phyloP scores from a whole-genome alignment of 2,113 vertebrate species.

The Oncorhynchus mykiss region DNA sequence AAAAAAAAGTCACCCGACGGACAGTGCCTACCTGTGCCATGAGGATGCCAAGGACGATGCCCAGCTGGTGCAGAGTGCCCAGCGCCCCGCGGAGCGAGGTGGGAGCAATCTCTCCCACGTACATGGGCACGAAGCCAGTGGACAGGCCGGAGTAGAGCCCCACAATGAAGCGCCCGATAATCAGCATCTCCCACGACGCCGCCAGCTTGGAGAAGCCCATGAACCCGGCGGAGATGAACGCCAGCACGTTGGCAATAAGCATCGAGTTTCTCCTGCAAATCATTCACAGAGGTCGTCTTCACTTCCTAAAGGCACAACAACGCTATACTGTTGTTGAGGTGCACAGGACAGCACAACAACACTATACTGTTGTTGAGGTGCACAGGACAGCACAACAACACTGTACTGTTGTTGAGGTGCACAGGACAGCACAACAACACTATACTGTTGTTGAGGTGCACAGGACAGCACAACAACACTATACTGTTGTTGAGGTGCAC shows the following conservation, averaged over 20 bases:
- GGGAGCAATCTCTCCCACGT: constrained; percentile 90
- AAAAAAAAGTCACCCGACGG: too few relatives aligned
- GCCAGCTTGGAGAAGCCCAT: constrained; percentile 95
- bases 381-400: too few relatives aligned
- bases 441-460: too few relatives aligned
- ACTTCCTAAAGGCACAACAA: too few relatives aligned
- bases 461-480: too few relatives aligned
- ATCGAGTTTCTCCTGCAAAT: constrained; percentile 88
- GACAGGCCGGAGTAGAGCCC: constrained; percentile 91
- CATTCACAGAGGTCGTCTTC: not conserved
- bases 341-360: too few relatives aligned
- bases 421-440: too few relatives aligned
- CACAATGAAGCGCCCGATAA: constrained; percentile 87
- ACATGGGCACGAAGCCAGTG: constrained; percentile 96
- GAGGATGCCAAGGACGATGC: constrained; percentile 91
- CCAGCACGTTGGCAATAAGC: constrained; percentile 86
- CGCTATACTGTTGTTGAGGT: too few relatives aligned
- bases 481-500: too few relatives aligned
- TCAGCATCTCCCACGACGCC: constrained; percentile 91
- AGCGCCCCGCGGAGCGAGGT: constrained; percentile 86
- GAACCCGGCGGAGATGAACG: constrained; percentile 80
- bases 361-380: too few relatives aligned
- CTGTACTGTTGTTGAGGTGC: too few relatives aligned
- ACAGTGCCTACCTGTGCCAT: constrained; percentile 81
- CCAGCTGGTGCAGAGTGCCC: constrained; percentile 93